Evolutionary conservation across 2,113 vertebrate species (phyloP), one percentile per base, ranked within the genome.

Genomic region (Salvelinus fontinalis): DNA sequence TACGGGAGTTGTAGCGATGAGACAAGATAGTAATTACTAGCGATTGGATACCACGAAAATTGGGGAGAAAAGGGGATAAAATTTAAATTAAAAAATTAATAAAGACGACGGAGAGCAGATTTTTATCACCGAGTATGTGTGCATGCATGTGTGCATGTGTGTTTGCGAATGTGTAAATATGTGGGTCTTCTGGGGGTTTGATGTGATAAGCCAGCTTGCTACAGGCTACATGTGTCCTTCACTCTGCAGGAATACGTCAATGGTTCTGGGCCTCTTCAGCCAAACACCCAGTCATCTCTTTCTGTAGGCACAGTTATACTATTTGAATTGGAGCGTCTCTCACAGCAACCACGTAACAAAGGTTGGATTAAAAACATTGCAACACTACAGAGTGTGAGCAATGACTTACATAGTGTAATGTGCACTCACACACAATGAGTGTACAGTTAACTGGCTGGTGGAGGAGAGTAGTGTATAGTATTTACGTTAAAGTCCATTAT

Each of bases 161-260:
- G 67, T 72, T 57, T 79, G 18, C 34, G 26, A 34, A 71, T 18
- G 31, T 71, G 65, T 76, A 27, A 3, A n/a, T 62, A 20, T n/a
- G 59, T 24, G 6, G 20, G 18, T 60, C 16, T 16, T 4, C 16
- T 16, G 18, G 57, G 57, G 57, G 57, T 16, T 16, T 7, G 57
- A n/a, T 16, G 57, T 16, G 57, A n/a, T 16, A n/a, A n/a, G 86
- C 82, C 86, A 86, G 84, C 86, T 85, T 84, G 89, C 91, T 87
- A 84, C 83, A 83, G 90, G 91, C 89, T 86, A 90, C 70, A 72
- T 85, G 83, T 89, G 91, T 91, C 91, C 90, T 91, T 92, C 91
- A 86, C 87, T 87, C 87, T 81, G 83, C 81, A 89, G 87, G 89
- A 87, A 90, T 90, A 87, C 87, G 88, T 89, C 89, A 84, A 80